Evolutionary conservation across 1,140 invertebrate genomes (phyloP).

Genomic region (Eupristina koningsbergeri): DNA sequence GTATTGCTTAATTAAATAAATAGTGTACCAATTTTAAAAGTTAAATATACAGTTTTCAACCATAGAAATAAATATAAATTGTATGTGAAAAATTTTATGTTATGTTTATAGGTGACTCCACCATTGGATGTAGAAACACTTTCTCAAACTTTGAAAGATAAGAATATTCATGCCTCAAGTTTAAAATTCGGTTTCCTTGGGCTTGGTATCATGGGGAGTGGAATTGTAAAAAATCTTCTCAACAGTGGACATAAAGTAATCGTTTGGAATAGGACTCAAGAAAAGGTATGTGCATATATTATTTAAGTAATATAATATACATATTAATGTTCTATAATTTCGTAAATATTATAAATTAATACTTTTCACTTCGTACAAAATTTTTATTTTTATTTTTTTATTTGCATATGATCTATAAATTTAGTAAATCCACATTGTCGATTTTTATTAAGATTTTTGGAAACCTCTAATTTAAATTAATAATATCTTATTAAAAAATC

Average conservation of each 20-base stretch:
- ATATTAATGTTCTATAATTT: neutral
- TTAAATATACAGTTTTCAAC: too few relatives aligned
- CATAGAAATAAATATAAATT: neutral
- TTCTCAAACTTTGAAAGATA: constrained; percentile 86
- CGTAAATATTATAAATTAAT: neutral
- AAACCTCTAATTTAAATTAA: too few relatives aligned
- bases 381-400: neutral
- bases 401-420: too few relatives aligned
- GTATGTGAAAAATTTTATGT: neutral
- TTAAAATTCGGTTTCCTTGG: constrained; percentile 96
- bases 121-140: constrained; percentile 84
- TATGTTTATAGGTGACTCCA: constrained; percentile 77
- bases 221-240: constrained; percentile 95
- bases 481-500: too few relatives aligned
- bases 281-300: constrained; percentile 84
- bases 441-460: too few relatives aligned
- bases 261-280: constrained; percentile 93
- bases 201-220: constrained; percentile 95
- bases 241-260: constrained; percentile 94
- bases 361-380: neutral
- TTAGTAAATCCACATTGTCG: too few relatives aligned
- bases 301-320: neutral
- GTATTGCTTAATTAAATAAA: neutral
- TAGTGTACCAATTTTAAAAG: neutral
- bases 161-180: constrained; percentile 89